Evolutionary conservation across 2,797 vertebrate genomes (phyloP).

Genomic region (Arctocebus calabarensis): DNA sequence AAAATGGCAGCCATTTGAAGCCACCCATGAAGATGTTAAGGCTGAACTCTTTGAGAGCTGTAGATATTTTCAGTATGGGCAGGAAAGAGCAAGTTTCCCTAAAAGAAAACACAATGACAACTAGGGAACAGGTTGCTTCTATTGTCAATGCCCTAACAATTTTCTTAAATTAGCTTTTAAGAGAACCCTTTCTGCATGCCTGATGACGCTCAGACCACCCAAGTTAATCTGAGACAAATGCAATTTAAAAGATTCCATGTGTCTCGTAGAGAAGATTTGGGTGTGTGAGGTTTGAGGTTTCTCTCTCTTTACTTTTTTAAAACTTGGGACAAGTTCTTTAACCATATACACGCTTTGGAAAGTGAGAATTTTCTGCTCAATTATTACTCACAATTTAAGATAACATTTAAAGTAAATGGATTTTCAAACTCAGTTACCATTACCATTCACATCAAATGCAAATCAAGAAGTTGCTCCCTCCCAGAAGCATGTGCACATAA

Average conservation of each 20-base stretch:
- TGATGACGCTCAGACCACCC: slow-evolving; percentile 85
- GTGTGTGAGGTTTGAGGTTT: slow-evolving; percentile 35
- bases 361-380: slow-evolving; percentile 29
- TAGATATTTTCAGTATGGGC: slow-evolving; percentile 77
- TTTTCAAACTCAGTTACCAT: slow-evolving; percentile 17
- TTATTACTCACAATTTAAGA: slow-evolving; percentile 47
- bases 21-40: slow-evolving; percentile 84
- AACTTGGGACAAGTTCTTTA: slow-evolving; percentile 41
- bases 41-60: slow-evolving; percentile 66
- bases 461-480: slow-evolving; percentile 1
- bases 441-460: not conserved
- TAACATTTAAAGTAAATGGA: slow-evolving; percentile 57
- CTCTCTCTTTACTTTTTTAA: not conserved
- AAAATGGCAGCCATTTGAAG: slow-evolving; percentile 70
- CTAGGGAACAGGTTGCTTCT: slow-evolving; percentile 78
- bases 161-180: slow-evolving; percentile 81
- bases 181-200: slow-evolving; percentile 77
- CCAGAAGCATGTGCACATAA: not conserved
- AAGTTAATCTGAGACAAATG: slow-evolving; percentile 86
- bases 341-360: slow-evolving; percentile 26
- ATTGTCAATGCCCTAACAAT: slow-evolving; percentile 63
- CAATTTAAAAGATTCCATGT: slow-evolving; percentile 85
- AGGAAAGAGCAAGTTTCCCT: slow-evolving; percentile 78
- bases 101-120: slow-evolving; percentile 84
- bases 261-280: slow-evolving; percentile 69